These are phyloP conservation scores for Lemur catta DNA, from an alignment of 2,797 vertebrate species.

Conservation along the genomic window DNA sequence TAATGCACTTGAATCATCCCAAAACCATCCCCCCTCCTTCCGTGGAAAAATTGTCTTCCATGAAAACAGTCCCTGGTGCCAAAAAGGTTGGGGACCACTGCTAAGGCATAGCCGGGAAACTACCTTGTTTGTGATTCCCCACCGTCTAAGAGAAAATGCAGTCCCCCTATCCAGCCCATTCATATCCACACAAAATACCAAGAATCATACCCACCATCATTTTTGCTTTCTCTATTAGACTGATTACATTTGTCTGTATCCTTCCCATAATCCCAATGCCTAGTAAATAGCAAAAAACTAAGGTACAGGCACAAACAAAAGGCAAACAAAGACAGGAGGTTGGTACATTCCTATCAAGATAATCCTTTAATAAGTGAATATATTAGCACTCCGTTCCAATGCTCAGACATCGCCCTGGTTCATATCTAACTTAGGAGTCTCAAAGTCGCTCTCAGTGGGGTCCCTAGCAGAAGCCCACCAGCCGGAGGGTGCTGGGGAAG, in stretches of 20 bases:
- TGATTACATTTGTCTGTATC: background rate
- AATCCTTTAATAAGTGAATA: conserved; percentile 56
- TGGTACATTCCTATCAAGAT: background rate
- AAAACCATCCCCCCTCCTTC: too few species aligned
- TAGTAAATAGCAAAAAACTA: background rate
- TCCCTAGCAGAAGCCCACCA: conserved; percentile 89
- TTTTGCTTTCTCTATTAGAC: background rate
- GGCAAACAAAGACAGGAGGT: background rate
- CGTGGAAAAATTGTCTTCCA: background rate
- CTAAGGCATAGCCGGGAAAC: background rate
- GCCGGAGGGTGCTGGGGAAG: conserved; percentile 91
- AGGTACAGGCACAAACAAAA: background rate
- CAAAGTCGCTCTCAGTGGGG: fast-evolving
- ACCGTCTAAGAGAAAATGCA: background rate
- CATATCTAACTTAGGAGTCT: fast-evolving
- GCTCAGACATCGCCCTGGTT: background rate
- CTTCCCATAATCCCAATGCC: background rate
- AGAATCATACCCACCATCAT: background rate
- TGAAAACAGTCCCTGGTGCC: background rate
- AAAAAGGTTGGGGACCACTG: background rate
- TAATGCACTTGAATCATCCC: too few species aligned
- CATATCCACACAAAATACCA: background rate
- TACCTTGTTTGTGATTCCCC: background rate
- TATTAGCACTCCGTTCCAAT: background rate
- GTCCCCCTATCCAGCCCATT: background rate